Evolutionary conservation across 92 coral and sea anemone species (phyloP).

Genomic region (Siderastrea radians): DNA sequence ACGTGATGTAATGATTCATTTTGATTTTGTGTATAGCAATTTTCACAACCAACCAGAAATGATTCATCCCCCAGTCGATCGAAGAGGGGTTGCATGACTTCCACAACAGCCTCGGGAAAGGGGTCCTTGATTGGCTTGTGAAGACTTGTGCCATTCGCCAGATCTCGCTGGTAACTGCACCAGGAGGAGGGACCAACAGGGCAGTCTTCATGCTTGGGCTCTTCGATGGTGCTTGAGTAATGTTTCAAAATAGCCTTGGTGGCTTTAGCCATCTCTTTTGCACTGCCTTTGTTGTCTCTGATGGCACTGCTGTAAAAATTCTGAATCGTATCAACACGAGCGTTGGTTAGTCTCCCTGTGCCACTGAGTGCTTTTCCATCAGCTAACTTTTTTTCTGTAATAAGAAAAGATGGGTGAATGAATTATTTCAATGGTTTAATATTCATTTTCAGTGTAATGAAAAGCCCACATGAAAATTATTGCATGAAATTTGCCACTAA

Average conservation of each 20-base stretch:
- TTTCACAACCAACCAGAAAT: conserved; percentile 61
- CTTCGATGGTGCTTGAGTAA: conserved; percentile 53
- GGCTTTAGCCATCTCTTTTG: conserved; percentile 48
- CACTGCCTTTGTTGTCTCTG: conserved; percentile 49
- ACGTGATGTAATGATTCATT: conserved; percentile 70
- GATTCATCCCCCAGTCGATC: conserved; percentile 52
- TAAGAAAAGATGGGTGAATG: no score
- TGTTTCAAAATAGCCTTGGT: conserved; percentile 51
- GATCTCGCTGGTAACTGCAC: conserved; percentile 56
- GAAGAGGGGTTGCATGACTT: conserved; percentile 50
- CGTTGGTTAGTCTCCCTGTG: conserved; percentile 47
- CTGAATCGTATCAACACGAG: conserved; percentile 39
- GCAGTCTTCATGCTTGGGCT: conserved; percentile 53
- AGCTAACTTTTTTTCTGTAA: conserved; percentile 17
- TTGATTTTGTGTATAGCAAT: conserved; percentile 64
- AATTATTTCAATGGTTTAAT: no score
- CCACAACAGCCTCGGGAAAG: conserved; percentile 48
- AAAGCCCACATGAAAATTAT: no score
- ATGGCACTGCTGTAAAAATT: conserved; percentile 49
- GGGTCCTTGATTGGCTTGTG: conserved; percentile 62
- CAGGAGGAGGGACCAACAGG: conserved; percentile 35
- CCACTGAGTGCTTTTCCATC: conserved; percentile 51
- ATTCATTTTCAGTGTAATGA: no score
- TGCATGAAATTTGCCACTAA: no score
- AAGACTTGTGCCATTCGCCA: neutral